These are phyloP conservation scores for Grus americana DNA, from an alignment of 2,113 vertebrate genomes.

Conservation along the genomic window DNA sequence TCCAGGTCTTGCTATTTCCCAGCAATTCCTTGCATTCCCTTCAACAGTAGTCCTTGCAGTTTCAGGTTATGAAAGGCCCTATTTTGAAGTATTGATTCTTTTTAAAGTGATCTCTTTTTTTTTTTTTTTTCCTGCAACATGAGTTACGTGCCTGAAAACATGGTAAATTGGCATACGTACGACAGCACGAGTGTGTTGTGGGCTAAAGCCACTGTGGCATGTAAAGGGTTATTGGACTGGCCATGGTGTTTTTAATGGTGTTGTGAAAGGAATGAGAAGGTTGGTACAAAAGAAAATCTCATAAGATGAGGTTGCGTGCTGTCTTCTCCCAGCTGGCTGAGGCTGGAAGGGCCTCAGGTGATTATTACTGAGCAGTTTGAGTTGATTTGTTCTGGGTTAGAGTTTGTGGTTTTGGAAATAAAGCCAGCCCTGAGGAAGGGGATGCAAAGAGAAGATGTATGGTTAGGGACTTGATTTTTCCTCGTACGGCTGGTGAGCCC, in stretches of 20 bases:
- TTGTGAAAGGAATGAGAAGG: neutral
- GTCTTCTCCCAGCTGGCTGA: neutral
- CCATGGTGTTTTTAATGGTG: neutral
- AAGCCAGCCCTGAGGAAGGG: neutral
- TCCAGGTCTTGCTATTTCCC: neutral
- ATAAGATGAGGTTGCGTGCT: neutral
- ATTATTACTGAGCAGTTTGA: constrained; percentile 14
- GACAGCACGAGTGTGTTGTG: neutral
- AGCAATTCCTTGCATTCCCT: neutral
- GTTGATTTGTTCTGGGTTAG: constrained; percentile 19
- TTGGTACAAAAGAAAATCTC: neutral
- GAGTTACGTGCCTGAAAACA: accelerated
- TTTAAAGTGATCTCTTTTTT: neutral
- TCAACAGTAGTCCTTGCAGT: neutral
- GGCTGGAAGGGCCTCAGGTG: neutral
- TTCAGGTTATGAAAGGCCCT: neutral
- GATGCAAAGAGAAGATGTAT: neutral
- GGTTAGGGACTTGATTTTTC: neutral
- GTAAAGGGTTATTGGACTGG: neutral
- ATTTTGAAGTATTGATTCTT: neutral
- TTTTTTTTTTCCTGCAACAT: neutral
- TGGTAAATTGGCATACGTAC: accelerated
- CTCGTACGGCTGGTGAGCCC: neutral
- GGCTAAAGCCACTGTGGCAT: neutral
- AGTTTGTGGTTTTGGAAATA: neutral